Base-by-base conservation (phyloP, 2,113 vertebrate species). In the Eurystomus gularis region DNA sequence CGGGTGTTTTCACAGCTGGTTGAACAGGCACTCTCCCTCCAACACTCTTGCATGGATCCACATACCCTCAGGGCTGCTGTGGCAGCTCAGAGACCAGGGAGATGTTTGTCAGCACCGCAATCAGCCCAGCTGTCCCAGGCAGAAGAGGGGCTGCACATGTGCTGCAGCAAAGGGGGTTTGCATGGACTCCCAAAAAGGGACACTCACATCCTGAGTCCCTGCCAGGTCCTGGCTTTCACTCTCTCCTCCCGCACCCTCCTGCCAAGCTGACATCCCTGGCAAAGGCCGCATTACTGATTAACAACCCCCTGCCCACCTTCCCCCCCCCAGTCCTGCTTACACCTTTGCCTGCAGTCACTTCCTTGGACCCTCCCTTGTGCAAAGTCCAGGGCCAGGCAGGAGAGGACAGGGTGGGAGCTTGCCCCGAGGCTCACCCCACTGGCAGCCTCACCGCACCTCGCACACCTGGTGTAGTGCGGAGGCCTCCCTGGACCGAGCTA, bases 201-300 rank as follows among this genome's bases (percentile, higher is more conserved):
- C 3, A 17, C 17, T 46, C 10, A 3, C 12, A 80, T 37, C 21
- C 15, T 84, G 3, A 39, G 61, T 68, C 17, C 6, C 42, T 46
- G 12, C 17, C 1, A 1, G 31, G 23, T 35, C 4, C 55, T 28
- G 16, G 20, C 37, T 77, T 46, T 84, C 55, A 52, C 12, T 2
- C 12, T 15, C 13, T 84, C 58, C 69, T 48, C 66, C 23, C 35
- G 33, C 31, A 49, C 26, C 25, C 14, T 82, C 57, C 62, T 64
- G 66, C 2, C n/a, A 49, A 57, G 42, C 37, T 2, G 0, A 26
- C 3, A 1, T 39, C 42, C 29, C 64, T n/a, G 28, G 7, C 44
- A 49, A 84, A 35, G 55, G 42, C 55, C 42, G 64, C 28, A 51
- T 76, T 91, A 57, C 57, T 60, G 48, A 81, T 93, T 81, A 92